Percentiles rank a stretch among this genome's conserved stretches.
These are phyloP conservation scores for Ellobius talpinus DNA, from an alignment of 2,113 vertebrate genomes.

Conservation along the genomic window DNA sequence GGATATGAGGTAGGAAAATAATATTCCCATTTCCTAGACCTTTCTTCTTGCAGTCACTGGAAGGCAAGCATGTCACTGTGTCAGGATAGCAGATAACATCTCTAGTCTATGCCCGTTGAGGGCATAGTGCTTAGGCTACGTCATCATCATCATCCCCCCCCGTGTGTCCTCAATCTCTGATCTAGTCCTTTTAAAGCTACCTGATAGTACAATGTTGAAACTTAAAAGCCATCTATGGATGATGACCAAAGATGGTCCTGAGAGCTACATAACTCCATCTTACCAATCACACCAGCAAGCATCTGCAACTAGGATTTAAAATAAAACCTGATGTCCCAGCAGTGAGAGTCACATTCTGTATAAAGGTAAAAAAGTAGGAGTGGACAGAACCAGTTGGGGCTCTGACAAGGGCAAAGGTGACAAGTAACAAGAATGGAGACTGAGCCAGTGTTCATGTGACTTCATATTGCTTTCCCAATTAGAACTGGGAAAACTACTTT, in stretches of 20 bases:
- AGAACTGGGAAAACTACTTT: neutral
- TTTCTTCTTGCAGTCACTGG: neutral
- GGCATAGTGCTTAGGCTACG: neutral
- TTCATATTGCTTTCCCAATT: neutral
- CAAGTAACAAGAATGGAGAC: neutral
- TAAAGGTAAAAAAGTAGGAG: constrained; percentile 71
- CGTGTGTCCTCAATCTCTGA: neutral
- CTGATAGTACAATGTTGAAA: constrained; percentile 53
- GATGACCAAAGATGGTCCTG: constrained; percentile 74
- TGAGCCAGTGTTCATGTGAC: neutral
- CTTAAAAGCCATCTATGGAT: constrained; percentile 46
- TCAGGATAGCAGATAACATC: neutral
- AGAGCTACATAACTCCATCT: constrained; percentile 72
- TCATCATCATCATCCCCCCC: neutral
- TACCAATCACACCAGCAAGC: constrained; percentile 80
- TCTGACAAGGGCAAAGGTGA: neutral
- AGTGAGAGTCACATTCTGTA: constrained; percentile 62
- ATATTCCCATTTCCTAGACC: neutral
- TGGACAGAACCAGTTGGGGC: neutral
- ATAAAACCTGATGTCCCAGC: constrained; percentile 68
- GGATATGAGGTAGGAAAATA: neutral
- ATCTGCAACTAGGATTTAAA: constrained; percentile 79
- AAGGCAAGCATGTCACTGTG: constrained; percentile 45
- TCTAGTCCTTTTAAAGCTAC: neutral
- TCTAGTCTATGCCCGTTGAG: neutral